A percentile compares a stretch with the other conserved stretches of the same genome.
Evolutionary conservation across 2,888 invertebrate genomes (phyloP).

Genomic region (Catonia carolina): DNA sequence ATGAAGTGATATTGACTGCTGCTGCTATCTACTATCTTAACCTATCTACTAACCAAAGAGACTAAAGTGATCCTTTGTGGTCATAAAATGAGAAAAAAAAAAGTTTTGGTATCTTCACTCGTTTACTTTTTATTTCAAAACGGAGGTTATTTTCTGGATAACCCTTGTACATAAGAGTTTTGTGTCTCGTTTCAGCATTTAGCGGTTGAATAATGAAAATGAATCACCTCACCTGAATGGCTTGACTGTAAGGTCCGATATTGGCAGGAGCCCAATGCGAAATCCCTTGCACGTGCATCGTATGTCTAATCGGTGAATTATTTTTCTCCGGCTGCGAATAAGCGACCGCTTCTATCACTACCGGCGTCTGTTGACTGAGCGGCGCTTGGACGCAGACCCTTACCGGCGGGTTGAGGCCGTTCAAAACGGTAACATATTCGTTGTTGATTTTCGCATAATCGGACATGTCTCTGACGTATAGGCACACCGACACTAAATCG

Average conservation of each 20-base stretch:
- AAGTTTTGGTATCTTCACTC: too few relatives aligned
- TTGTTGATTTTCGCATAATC: slow-evolving; percentile 71
- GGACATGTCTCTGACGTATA: slow-evolving; percentile 77
- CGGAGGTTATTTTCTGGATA: too few relatives aligned
- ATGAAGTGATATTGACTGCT: too few relatives aligned
- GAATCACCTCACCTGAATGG: slow-evolving; percentile 76
- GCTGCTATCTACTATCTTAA: too few relatives aligned
- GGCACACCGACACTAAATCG: slow-evolving; percentile 72
- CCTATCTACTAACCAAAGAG: too few relatives aligned
- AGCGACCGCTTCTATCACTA: slow-evolving; percentile 69
- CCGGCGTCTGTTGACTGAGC: slow-evolving; percentile 60
- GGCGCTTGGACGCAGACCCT: slow-evolving; percentile 80
- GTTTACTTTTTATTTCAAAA: too few relatives aligned
- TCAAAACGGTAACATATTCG: slow-evolving; percentile 66
- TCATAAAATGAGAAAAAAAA: too few relatives aligned
- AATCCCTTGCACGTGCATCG: slow-evolving; percentile 91
- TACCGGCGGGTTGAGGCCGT: slow-evolving; percentile 73
- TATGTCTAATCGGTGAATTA: slow-evolving; percentile 48
- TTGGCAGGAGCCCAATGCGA: slow-evolving; percentile 98
- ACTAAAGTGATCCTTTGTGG: too few relatives aligned
- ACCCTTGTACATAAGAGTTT: too few relatives aligned
- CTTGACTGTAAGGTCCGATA: slow-evolving; percentile 94
- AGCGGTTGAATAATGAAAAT: too few relatives aligned
- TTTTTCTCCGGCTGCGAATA: slow-evolving; percentile 42
- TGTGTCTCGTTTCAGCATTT: too few relatives aligned